Conservation (phyloP, 2,113 vertebrate genomes). For the Gymnocephalus cernua region DNA sequence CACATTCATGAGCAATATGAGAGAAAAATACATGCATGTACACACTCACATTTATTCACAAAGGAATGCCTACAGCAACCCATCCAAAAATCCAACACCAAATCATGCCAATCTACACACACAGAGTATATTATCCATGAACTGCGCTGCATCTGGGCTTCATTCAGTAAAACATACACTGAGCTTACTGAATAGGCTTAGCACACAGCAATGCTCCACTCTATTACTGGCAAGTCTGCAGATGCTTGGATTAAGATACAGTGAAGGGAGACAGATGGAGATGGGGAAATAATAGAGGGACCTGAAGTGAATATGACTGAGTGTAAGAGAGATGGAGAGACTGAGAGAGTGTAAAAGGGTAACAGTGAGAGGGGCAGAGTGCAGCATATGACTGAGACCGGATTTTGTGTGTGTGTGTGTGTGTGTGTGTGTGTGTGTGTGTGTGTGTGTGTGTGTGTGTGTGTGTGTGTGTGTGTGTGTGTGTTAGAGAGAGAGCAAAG, state of each 20-base stretch:
- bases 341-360: background rate
- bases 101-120: background rate
- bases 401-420: constrained; percentile 9
- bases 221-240: constrained; percentile 53
- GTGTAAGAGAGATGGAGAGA: constrained; percentile 4
- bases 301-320: constrained; percentile 28
- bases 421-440: background rate
- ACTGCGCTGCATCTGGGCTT: background rate
- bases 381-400: constrained; percentile 36
- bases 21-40: background rate
- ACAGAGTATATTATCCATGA: background rate
- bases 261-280: constrained; percentile 46
- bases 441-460: background rate
- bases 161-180: constrained; percentile 36
- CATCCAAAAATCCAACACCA: background rate
- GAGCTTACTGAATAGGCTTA: constrained; percentile 15
- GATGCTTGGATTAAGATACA: constrained; percentile 57
- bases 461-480: background rate
- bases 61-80: background rate
- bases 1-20: background rate
- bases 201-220: constrained; percentile 11
- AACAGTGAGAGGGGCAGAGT: constrained; percentile 10
- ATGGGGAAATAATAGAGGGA: constrained; percentile 21
- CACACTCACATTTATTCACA: background rate
- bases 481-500: background rate